These are phyloP conservation scores for Leptobrachium ailaonicum DNA, from an alignment of 2,113 vertebrate genomes.

Conservation along the genomic window DNA sequence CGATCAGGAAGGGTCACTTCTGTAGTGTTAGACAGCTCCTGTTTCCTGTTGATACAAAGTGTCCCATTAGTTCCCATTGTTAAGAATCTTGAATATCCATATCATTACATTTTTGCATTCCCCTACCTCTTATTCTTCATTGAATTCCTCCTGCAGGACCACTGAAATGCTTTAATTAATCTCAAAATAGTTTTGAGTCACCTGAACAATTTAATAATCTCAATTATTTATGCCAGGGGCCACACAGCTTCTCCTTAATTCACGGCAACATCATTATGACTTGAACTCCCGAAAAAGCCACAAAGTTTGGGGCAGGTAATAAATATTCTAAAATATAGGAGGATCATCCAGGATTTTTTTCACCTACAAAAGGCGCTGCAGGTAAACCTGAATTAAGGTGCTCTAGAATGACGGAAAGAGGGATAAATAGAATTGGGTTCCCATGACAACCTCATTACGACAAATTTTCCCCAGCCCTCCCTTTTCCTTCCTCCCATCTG, in stretches of 20 bases:
- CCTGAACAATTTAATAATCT: neutral
- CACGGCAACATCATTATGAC: neutral
- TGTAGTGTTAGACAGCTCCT: slow-evolving; percentile 86
- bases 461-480: slow-evolving; percentile 50
- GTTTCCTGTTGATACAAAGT: slow-evolving; percentile 78
- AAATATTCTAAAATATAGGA: neutral
- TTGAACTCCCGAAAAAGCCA: neutral
- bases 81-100: neutral
- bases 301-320: neutral
- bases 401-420: slow-evolving; percentile 42
- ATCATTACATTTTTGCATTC: neutral
- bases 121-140: neutral
- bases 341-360: too few species aligned
- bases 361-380: slow-evolving; percentile 18
- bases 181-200: neutral
- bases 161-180: neutral
- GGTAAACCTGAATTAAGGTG: slow-evolving; percentile 55
- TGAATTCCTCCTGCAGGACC: neutral
- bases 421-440: slow-evolving; percentile 58
- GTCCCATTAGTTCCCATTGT: neutral
- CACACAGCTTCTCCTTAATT: neutral
- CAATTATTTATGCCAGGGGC: neutral
- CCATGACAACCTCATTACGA: slow-evolving; percentile 55
- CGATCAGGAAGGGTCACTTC: slow-evolving; percentile 80
- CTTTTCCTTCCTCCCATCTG: slow-evolving; percentile 56